These are phyloP conservation scores for Phalloptychus januarius DNA, from an alignment of 2,797 vertebrate species.

Conservation along the genomic window DNA sequence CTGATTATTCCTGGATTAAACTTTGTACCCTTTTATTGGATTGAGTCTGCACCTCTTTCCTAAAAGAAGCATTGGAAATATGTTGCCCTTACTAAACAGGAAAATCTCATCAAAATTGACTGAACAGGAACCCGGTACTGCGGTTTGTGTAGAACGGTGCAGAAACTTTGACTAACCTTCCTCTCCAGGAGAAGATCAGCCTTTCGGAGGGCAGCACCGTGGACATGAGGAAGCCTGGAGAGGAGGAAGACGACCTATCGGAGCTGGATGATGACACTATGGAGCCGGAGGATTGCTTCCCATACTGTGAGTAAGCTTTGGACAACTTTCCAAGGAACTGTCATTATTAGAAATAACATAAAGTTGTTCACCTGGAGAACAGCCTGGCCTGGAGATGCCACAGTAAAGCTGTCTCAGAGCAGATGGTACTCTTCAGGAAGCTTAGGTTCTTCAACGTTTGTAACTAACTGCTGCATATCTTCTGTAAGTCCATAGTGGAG, in stretches of 20 bases:
- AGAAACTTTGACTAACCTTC: constrained; percentile 23
- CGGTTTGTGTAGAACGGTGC: not conserved
- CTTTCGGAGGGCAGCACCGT: constrained; percentile 97
- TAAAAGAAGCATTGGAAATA: constrained; percentile 70
- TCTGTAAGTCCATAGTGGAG: not conserved
- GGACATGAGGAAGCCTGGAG: constrained; percentile 91
- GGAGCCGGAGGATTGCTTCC: constrained; percentile 96
- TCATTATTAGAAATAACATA: not conserved
- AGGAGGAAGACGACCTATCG: constrained; percentile 87
- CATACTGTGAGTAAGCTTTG: constrained; percentile 82
- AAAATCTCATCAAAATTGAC: constrained; percentile 76
- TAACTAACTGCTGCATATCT: too few species aligned
- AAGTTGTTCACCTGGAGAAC: not conserved
- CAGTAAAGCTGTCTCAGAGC: not conserved
- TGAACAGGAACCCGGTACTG: constrained; percentile 30
- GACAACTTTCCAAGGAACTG: not conserved
- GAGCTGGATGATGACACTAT: constrained; percentile 87
- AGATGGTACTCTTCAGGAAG: not conserved
- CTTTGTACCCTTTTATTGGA: constrained; percentile 59
- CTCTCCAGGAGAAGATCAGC: constrained; percentile 82
- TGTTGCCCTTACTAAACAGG: constrained; percentile 62
- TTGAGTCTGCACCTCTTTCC: constrained; percentile 64
- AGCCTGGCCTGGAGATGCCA: not conserved
- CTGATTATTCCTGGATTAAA: constrained; percentile 68
- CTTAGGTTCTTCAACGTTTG: not conserved